A percentile compares a stretch with the other conserved stretches of the same genome.
Conservation (phyloP, 2,888 invertebrate genomes). For the Coelogynopora nodosa region DNA sequence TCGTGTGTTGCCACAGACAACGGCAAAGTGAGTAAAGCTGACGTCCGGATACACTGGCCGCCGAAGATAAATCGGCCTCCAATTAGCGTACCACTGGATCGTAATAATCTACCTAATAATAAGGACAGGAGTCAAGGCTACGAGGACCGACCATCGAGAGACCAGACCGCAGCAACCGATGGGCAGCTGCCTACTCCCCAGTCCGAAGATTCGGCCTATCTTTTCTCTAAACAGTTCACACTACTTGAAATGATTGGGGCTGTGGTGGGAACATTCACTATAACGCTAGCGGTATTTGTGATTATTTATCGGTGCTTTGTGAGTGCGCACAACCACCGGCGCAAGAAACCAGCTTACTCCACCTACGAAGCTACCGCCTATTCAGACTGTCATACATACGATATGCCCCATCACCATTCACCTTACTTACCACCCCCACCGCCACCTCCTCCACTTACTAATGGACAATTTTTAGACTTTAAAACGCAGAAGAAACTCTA, state of each 20-base stretch:
- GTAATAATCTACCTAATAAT: background rate
- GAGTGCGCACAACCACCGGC: background rate
- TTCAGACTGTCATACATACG: slow-evolving; percentile 32
- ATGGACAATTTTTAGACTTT: slow-evolving; percentile 15
- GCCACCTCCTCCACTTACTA: background rate
- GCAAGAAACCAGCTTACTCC: background rate
- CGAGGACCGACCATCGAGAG: background rate
- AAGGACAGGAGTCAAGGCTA: background rate
- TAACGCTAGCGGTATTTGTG: slow-evolving; percentile 5
- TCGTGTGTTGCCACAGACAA: background rate
- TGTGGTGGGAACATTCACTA: slow-evolving; percentile 11
- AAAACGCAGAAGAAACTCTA: slow-evolving; percentile 30
- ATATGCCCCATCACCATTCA: slow-evolving; percentile 4
- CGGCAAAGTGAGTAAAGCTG: background rate
- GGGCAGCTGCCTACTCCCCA: background rate
- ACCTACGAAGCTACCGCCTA: slow-evolving; percentile 16
- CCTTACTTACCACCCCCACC: slow-evolving; percentile 9
- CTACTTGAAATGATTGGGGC: slow-evolving; percentile 22
- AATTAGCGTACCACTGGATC: background rate
- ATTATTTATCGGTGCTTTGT: background rate
- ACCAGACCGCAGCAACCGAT: background rate
- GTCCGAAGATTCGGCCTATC: background rate
- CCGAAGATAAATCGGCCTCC: background rate
- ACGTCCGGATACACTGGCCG: background rate
- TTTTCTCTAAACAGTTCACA: slow-evolving; percentile 19